Conservation (phyloP, 2,888 invertebrate species). For the Leptinotarsa peninsularis region DNA sequence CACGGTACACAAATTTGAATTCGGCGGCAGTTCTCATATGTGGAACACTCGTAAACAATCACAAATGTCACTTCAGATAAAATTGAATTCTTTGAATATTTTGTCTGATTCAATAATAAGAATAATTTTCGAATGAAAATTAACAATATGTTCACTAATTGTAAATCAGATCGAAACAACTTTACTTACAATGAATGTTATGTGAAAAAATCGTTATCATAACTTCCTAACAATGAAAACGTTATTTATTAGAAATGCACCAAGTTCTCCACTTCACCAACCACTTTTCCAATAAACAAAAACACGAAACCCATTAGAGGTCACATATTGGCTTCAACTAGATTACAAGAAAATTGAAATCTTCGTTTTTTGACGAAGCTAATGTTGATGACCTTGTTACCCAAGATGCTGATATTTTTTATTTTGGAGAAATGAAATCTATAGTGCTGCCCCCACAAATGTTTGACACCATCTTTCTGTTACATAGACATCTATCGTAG, state of each 20-base stretch:
- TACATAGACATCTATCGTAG: background rate
- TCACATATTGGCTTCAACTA: constrained; percentile 52
- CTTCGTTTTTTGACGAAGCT: constrained; percentile 54
- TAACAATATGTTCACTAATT: constrained; percentile 24
- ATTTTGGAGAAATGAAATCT: constrained; percentile 54
- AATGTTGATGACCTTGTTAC: constrained; percentile 66
- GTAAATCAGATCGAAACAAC: constrained; percentile 25
- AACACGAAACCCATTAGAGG: constrained; percentile 39
- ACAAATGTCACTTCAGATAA: constrained; percentile 54
- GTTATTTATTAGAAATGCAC: constrained; percentile 47
- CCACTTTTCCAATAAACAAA: constrained; percentile 35
- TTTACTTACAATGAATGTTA: constrained; percentile 25
- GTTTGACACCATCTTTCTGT: background rate
- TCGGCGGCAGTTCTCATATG: constrained; percentile 57
- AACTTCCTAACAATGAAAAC: constrained; percentile 35
- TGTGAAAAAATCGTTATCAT: constrained; percentile 55
- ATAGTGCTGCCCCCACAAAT: constrained; percentile 46
- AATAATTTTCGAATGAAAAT: constrained; percentile 17
- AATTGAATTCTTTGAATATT: constrained; percentile 24
- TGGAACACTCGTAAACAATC: constrained; percentile 62
- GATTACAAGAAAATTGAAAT: constrained; percentile 49
- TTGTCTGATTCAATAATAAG: constrained; percentile 11
- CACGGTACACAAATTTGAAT: constrained; percentile 50
- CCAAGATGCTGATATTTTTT: constrained; percentile 64
- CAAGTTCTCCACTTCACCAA: constrained; percentile 37